Evolutionary conservation across 2,888 invertebrate genomes (phyloP).

Genomic region (Epistrophe eligans): DNA sequence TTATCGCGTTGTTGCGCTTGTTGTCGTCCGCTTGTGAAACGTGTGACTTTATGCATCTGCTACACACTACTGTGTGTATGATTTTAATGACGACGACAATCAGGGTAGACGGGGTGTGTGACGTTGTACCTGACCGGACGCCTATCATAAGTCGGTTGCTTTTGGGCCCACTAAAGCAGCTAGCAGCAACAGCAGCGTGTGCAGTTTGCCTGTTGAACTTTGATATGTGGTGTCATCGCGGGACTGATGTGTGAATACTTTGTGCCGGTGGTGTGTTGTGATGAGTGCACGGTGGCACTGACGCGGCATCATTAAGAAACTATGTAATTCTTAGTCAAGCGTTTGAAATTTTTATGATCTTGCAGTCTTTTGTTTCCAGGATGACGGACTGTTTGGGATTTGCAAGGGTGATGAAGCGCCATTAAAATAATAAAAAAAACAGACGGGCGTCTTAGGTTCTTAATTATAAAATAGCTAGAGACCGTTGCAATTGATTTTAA

Average conservation of each 20-base stretch:
- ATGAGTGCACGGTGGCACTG: slow-evolving; percentile 34
- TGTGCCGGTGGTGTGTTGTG: slow-evolving; percentile 13
- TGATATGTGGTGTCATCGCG: slow-evolving; percentile 67
- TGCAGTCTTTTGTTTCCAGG: slow-evolving; percentile 47
- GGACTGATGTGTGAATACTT: slow-evolving; percentile 70
- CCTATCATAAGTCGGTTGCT: slow-evolving; percentile 73
- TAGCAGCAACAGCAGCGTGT: slow-evolving; percentile 14
- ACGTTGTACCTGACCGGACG: slow-evolving; percentile 76
- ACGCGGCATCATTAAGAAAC: slow-evolving; percentile 57
- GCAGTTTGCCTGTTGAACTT: slow-evolving; percentile 70
- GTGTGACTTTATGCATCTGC: slow-evolving; percentile 75
- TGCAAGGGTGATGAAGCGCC: slow-evolving; percentile 43
- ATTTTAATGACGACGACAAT: slow-evolving; percentile 73
- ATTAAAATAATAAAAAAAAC: background rate
- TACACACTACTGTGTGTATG: slow-evolving; percentile 51
- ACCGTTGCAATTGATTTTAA: background rate
- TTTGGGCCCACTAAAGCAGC: slow-evolving; percentile 31
- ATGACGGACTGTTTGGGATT: slow-evolving; percentile 39
- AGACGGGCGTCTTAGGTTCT: slow-evolving; percentile 4
- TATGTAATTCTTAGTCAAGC: slow-evolving; percentile 53
- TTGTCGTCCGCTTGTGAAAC: slow-evolving; percentile 75
- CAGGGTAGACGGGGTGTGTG: slow-evolving; percentile 74
- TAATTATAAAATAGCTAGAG: slow-evolving; percentile 8
- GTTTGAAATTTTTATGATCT: slow-evolving; percentile 64
- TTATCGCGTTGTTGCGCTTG: slow-evolving; percentile 75